These are phyloP conservation scores for Cynopterus sphinx DNA, from an alignment of 2,797 vertebrate species.

Conservation along the genomic window DNA sequence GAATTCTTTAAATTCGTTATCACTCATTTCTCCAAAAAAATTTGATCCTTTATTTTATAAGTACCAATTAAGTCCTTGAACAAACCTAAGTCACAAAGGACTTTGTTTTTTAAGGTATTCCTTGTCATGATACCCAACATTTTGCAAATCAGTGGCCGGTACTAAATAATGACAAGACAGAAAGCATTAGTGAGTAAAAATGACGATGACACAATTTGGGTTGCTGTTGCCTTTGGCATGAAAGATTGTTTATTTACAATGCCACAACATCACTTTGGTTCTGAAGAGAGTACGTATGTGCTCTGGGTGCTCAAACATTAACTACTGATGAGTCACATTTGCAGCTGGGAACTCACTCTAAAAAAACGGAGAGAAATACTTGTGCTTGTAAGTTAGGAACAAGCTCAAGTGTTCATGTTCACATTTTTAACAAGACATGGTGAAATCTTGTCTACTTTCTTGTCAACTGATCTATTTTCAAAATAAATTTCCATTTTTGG, in stretches of 20 bases:
- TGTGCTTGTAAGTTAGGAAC: neutral
- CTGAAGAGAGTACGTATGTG: neutral
- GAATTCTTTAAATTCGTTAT: neutral
- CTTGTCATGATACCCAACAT: neutral
- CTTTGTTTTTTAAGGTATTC: neutral
- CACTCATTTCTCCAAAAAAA: neutral
- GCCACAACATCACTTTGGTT: conserved; percentile 6
- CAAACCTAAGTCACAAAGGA: neutral
- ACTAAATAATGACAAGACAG: neutral
- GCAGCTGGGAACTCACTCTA: neutral
- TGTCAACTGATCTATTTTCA: conserved; percentile 20
- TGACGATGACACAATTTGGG: neutral
- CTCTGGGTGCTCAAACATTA: neutral
- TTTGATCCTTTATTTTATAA: conserved; percentile 5
- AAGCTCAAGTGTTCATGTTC: neutral
- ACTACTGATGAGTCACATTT: neutral
- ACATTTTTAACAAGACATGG: neutral
- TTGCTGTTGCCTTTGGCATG: neutral
- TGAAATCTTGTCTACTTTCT: conserved; percentile 23
- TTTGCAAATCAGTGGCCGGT: neutral
- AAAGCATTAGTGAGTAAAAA: conserved; percentile 1
- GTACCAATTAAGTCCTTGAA: neutral
- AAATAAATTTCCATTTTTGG: neutral
- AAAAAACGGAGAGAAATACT: neutral
- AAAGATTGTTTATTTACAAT: neutral